Percentiles rank a stretch among this genome's conserved stretches.
phyloP scores from a whole-genome alignment of 2,888 invertebrate genomes.

The Platycheirus albimanus region DNA sequence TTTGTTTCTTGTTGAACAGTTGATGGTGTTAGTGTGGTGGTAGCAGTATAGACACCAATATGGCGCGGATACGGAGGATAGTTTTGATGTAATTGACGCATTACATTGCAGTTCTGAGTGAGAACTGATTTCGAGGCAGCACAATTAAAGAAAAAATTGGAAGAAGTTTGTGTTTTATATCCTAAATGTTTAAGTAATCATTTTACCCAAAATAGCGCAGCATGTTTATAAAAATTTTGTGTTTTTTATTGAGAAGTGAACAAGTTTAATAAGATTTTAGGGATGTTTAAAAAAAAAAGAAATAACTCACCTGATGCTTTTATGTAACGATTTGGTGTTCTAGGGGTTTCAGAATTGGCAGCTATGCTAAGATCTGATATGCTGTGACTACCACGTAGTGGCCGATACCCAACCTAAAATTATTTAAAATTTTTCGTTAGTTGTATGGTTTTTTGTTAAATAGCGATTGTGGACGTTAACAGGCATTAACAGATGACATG shows the following conservation, averaged over 20 bases:
- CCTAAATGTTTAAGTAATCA: slow-evolving; percentile 29
- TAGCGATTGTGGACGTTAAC: slow-evolving; percentile 22
- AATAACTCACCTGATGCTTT: slow-evolving; percentile 83
- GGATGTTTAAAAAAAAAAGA: neutral
- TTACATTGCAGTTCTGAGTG: slow-evolving; percentile 82
- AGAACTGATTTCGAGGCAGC: slow-evolving; percentile 82
- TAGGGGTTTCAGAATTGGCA: slow-evolving; percentile 81
- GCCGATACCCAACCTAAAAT: slow-evolving; percentile 89
- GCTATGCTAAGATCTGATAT: slow-evolving; percentile 92
- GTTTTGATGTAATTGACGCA: slow-evolving; percentile 82
- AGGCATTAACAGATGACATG: slow-evolving; percentile 29
- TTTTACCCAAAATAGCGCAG: slow-evolving; percentile 52
- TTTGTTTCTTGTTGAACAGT: slow-evolving; percentile 31
- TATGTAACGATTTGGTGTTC: slow-evolving; percentile 82
- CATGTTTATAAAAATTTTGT: slow-evolving; percentile 50
- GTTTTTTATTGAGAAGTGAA: slow-evolving; percentile 7
- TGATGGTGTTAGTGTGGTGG: slow-evolving; percentile 63
- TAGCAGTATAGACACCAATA: slow-evolving; percentile 80
- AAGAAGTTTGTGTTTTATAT: slow-evolving; percentile 60
- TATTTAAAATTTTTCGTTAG: neutral
- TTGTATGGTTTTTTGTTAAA: neutral
- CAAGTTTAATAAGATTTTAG: neutral
- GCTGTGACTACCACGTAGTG: slow-evolving; percentile 92
- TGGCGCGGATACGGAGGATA: slow-evolving; percentile 83
- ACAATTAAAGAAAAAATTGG: slow-evolving; percentile 81